Evolutionary conservation across 2,113 vertebrate species (phyloP).

Genomic region (Pseudorasbora parva): DNA sequence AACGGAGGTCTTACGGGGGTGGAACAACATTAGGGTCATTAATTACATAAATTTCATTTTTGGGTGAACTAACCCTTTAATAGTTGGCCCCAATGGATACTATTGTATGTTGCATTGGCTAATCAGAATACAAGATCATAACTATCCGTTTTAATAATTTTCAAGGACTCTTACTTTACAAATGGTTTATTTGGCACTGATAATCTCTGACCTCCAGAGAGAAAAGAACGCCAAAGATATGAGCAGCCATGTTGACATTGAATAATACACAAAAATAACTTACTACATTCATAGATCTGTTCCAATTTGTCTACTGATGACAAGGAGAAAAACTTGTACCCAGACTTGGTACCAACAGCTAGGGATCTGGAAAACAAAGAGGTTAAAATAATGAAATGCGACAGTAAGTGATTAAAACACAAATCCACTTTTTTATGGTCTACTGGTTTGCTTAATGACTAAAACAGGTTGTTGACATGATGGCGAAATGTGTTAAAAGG

Average conservation of each 20-base stretch:
- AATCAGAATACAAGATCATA: neutral
- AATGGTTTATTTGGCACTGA: neutral
- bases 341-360: constrained; percentile 97
- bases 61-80: no score
- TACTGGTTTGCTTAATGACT: neutral
- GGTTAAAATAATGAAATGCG: constrained; percentile 19
- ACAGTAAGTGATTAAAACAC: neutral
- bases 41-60: no score
- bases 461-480: neutral
- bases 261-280: constrained; percentile 70
- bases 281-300: constrained; percentile 99
- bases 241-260: neutral
- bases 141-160: neutral
- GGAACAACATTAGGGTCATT: no score
- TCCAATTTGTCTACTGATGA: constrained; percentile 99
- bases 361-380: constrained; percentile 82
- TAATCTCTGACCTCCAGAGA: neutral
- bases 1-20: no score
- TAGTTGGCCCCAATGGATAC: neutral
- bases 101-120: neutral
- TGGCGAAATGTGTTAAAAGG: constrained; percentile 2
- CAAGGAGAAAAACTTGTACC: constrained; percentile 99
- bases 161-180: neutral
- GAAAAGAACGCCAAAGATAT: neutral
- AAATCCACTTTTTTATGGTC: neutral